Conservation (phyloP, 1,140 invertebrate genomes). For the Zaprionus davidi region DNA sequence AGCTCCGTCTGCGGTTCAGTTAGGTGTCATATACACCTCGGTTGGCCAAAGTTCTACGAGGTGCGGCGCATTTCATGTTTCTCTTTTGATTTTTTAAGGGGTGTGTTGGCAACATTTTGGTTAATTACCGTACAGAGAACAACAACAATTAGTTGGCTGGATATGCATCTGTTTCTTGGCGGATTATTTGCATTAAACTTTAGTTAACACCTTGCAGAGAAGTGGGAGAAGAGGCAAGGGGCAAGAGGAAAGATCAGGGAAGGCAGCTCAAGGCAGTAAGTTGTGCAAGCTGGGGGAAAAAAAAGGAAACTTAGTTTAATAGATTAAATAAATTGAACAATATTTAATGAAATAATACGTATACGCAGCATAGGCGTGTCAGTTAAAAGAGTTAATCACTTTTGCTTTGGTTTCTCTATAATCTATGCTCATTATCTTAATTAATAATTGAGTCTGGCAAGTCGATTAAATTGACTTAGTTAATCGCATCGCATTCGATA, state of each 20-base stretch:
- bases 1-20: conserved; percentile 26
- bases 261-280: background rate
- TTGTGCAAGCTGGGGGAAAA: background rate
- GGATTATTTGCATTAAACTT: conserved; percentile 70
- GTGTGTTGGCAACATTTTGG: conserved; percentile 24
- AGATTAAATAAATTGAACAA: background rate
- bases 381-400: background rate
- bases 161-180: conserved; percentile 64
- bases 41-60: conserved; percentile 12
- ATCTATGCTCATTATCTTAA: background rate
- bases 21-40: conserved; percentile 43
- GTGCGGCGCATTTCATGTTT: conserved; percentile 46
- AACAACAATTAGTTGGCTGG: conserved; percentile 58
- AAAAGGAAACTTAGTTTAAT: background rate
- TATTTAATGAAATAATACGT: background rate
- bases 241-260: no score
- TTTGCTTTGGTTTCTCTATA: background rate
- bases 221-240: no score
- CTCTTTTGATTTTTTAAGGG: background rate
- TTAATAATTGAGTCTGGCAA: background rate
- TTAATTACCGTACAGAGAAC: conserved; percentile 62
- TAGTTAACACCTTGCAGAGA: conserved; percentile 62
- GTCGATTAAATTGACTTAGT: conserved; percentile 5
- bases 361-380: background rate
- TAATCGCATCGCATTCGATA: background rate